Percentiles rank a stretch among this genome's conserved stretches.
phyloP scores from a whole-genome alignment of 1,140 invertebrate species.

The Physella acuta region DNA sequence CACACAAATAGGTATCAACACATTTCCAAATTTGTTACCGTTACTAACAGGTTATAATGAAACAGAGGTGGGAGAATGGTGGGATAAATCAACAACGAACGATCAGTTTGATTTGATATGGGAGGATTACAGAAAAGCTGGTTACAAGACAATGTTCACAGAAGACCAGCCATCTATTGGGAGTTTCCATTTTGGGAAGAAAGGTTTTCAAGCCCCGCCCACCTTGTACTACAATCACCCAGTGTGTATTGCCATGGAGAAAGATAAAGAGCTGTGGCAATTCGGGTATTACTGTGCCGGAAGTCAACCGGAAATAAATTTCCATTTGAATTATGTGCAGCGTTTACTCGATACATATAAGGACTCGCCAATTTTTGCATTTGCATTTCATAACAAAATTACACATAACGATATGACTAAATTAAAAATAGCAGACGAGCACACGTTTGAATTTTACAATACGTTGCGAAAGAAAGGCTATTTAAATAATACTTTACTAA shows the following conservation, averaged over 20 bases:
- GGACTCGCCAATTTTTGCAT: background rate
- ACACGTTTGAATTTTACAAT: slow-evolving; percentile 7
- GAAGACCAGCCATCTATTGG: background rate
- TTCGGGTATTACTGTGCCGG: background rate
- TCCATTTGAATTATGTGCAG: background rate
- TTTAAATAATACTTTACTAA: background rate
- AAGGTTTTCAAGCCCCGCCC: background rate
- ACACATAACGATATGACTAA: background rate
- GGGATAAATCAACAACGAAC: background rate
- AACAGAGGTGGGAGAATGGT: background rate
- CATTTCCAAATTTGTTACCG: slow-evolving; percentile 1
- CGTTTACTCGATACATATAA: slow-evolving; percentile 1
- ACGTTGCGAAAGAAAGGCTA: background rate
- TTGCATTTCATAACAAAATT: background rate
- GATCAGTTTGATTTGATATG: slow-evolving; percentile 6
- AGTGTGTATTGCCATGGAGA: background rate
- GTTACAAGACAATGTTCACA: slow-evolving; percentile 10
- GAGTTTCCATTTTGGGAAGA: background rate
- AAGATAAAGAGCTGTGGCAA: background rate
- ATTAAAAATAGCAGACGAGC: background rate
- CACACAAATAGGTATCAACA: background rate
- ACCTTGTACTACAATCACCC: background rate
- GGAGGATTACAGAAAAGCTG: background rate
- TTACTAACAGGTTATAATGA: background rate
- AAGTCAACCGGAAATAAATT: background rate